These are phyloP conservation scores for Cynopterus brachyotis DNA, from an alignment of 2,113 vertebrate genomes.

Conservation along the genomic window DNA sequence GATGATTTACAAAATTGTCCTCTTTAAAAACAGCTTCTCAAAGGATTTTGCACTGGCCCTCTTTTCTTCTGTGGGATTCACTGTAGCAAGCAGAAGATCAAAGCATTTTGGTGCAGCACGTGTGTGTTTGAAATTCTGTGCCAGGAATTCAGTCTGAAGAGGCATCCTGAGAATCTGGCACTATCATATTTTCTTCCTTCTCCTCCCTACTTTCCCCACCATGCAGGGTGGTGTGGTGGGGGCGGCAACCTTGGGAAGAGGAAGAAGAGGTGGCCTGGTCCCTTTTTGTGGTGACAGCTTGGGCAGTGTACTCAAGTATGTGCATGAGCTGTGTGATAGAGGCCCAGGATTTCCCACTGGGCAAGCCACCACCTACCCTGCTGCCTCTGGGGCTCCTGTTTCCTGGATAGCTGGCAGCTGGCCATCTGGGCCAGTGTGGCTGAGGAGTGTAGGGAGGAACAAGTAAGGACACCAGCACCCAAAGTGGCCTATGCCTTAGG, in stretches of 20 bases:
- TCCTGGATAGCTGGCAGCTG: background rate
- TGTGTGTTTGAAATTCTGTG: background rate
- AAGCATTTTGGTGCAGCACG: background rate
- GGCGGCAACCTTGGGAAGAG: too few species aligned
- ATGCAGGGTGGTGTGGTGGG: accelerated
- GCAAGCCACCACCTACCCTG: accelerated
- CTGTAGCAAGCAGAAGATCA: background rate
- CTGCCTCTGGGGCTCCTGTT: background rate
- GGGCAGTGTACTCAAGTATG: accelerated
- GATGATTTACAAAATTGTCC: background rate
- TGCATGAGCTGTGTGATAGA: accelerated
- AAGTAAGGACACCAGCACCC: too few species aligned
- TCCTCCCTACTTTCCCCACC: accelerated
- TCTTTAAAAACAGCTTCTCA: background rate
- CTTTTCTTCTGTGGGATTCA: background rate
- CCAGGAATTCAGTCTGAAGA: background rate
- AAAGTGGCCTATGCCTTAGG: background rate
- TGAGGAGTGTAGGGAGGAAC: background rate
- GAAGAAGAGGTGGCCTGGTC: accelerated
- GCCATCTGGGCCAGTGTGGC: background rate
- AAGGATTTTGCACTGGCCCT: background rate
- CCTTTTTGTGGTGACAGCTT: too few species aligned
- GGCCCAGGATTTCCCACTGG: background rate
- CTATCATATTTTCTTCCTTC: background rate
- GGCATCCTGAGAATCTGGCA: background rate